A percentile compares a stretch with the other conserved stretches of the same genome.
Evolutionary conservation across 2,888 invertebrate species (phyloP).

Genomic region (Ectemnius continuus): DNA sequence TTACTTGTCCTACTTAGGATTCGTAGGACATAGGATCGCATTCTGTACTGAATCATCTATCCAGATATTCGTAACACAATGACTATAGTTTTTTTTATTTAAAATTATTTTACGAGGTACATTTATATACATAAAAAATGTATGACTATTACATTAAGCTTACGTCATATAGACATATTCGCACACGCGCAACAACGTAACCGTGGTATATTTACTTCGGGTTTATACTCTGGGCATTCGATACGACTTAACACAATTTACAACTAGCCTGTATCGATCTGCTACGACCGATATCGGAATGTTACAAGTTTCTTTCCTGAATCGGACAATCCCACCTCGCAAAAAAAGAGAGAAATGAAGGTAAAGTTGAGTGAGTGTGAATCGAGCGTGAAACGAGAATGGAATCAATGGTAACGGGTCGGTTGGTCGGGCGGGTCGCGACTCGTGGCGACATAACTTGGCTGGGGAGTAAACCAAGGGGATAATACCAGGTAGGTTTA

Average conservation of each 20-base stretch:
- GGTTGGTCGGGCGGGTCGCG: neutral
- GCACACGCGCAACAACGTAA: conserved; percentile 71
- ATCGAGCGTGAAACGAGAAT: conserved; percentile 23
- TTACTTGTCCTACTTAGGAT: neutral
- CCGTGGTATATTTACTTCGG: conserved; percentile 51
- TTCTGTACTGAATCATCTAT: neutral
- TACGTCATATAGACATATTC: conserved; percentile 69
- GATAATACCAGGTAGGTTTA: no score
- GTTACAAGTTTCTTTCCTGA: conserved; percentile 68
- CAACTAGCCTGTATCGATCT: conserved; percentile 67
- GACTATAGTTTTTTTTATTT: conserved; percentile 78
- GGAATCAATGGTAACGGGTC: conserved; percentile 9
- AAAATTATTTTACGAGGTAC: conserved; percentile 77
- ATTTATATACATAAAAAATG: conserved; percentile 78
- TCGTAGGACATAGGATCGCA: neutral
- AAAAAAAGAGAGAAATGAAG: no score
- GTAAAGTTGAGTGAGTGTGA: conserved; percentile 32
- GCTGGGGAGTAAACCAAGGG: no score
- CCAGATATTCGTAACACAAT: conserved; percentile 70
- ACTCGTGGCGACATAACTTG: neutral
- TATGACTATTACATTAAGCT: conserved; percentile 75
- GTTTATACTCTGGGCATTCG: conserved; percentile 41
- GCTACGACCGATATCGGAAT: conserved; percentile 75
- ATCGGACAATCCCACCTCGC: conserved; percentile 45
- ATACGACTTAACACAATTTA: conserved; percentile 51